A percentile compares a stretch with the other conserved stretches of the same genome.
These are phyloP conservation scores for Hepsetus odoe DNA, from an alignment of 2,113 vertebrate genomes.

Conservation along the genomic window DNA sequence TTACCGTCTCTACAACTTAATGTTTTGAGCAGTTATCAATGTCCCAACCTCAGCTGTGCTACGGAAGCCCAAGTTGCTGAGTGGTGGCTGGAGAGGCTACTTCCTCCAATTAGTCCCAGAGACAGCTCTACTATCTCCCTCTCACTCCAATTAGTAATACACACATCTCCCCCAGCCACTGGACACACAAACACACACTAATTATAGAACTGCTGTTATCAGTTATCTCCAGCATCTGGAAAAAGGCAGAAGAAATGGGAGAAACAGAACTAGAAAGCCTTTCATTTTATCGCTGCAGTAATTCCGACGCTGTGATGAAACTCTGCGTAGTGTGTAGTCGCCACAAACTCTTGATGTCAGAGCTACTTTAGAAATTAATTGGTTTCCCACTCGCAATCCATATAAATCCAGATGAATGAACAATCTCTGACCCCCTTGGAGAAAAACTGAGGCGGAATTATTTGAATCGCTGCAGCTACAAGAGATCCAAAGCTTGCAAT, in stretches of 20 bases:
- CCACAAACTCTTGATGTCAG: background rate
- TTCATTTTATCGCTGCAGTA: no score
- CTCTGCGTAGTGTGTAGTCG: background rate
- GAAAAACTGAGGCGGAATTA: conserved; percentile 1
- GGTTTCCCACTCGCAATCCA: background rate
- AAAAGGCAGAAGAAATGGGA: background rate
- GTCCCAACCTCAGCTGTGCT: background rate
- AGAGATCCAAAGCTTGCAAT: background rate
- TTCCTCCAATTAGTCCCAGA: background rate
- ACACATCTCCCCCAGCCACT: conserved; percentile 13
- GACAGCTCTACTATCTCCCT: background rate
- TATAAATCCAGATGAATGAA: conserved; percentile 5
- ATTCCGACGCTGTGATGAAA: background rate
- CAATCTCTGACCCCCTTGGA: conserved; percentile 5
- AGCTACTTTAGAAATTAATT: conserved; percentile 12
- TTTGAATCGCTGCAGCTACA: background rate
- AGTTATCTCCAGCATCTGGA: conserved; percentile 23
- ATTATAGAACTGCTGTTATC: conserved; percentile 48
- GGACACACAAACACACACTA: conserved; percentile 28
- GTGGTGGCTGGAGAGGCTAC: background rate
- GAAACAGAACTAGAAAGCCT: conserved; percentile 13
- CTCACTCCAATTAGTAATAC: conserved; percentile 27
- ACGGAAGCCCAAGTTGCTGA: conserved; percentile 3
- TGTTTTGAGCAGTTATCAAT: background rate
- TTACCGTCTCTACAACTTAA: conserved; percentile 26